Percentiles rank a stretch among this genome's conserved stretches.
Conservation (phyloP, 2,797 vertebrate genomes). For the Manis javanica region DNA sequence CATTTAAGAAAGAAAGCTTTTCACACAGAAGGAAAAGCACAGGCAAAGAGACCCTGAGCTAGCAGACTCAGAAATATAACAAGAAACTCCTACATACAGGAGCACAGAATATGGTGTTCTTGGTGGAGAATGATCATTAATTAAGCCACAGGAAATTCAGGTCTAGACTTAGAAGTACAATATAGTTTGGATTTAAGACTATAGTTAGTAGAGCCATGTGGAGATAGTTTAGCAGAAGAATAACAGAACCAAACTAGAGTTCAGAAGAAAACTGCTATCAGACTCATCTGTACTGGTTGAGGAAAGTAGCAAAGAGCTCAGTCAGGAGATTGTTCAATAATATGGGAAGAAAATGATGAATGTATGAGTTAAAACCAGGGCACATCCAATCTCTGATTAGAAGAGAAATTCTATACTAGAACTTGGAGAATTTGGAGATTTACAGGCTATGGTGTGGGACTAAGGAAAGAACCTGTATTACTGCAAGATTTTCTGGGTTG, state of each 20-base stretch:
- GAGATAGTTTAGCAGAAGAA: background rate
- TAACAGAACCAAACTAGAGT: background rate
- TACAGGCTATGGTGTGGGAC: background rate
- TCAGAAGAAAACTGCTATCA: background rate
- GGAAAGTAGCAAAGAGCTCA: background rate
- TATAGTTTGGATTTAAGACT: background rate
- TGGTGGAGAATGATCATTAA: background rate
- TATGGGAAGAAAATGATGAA: background rate
- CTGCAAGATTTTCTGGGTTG: background rate
- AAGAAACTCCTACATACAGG: background rate
- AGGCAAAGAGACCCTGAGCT: background rate
- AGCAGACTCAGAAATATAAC: background rate
- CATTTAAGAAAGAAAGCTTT: background rate
- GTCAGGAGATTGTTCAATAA: background rate
- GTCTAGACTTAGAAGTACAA: background rate
- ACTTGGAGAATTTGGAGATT: background rate
- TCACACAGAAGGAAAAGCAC: background rate
- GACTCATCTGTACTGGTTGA: background rate
- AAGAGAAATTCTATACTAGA: background rate
- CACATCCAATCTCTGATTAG: background rate
- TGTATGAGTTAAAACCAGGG: background rate
- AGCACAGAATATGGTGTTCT: background rate
- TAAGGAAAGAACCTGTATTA: background rate
- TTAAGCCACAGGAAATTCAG: background rate
- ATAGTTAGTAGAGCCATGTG: background rate